phyloP scores from a whole-genome alignment of 2,113 vertebrate genomes.

The Andinoacara biseriatus region DNA sequence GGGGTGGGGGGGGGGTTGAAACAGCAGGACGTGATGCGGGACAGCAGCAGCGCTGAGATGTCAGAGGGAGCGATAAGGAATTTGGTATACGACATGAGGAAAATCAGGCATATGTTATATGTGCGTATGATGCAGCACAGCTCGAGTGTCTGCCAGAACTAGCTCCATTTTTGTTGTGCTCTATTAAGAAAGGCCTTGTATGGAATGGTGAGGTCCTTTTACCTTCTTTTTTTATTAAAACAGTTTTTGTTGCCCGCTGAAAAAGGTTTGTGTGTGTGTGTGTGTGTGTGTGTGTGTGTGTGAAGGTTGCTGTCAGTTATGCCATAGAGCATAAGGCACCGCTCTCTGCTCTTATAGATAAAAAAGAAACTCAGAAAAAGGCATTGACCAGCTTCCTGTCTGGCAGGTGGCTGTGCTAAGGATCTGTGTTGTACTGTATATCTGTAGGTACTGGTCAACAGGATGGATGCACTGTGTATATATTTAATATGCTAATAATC shows the following conservation, averaged over 20 bases:
- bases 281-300: too few relatives aligned
- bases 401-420: neutral
- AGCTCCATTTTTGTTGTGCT: neutral
- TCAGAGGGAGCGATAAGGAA: neutral
- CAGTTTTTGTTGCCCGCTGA: neutral
- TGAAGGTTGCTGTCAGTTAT: conserved; percentile 15
- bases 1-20: neutral
- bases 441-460: neutral
- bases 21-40: neutral
- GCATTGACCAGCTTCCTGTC: neutral
- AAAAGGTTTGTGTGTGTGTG: neutral
- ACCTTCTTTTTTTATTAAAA: neutral
- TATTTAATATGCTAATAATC: neutral
- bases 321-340: neutral
- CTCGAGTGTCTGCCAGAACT: neutral
- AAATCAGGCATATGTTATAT: neutral
- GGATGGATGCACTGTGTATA: neutral
- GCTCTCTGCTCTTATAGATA: neutral
- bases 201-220: neutral
- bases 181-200: neutral
- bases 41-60: neutral
- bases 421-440: neutral
- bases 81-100: neutral
- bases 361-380: neutral
- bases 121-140: neutral